These are phyloP conservation scores for fruit fly (Drosophila melanogaster) DNA, from an alignment of 1,140 invertebrate species.

Conservation along the genomic window DNA sequence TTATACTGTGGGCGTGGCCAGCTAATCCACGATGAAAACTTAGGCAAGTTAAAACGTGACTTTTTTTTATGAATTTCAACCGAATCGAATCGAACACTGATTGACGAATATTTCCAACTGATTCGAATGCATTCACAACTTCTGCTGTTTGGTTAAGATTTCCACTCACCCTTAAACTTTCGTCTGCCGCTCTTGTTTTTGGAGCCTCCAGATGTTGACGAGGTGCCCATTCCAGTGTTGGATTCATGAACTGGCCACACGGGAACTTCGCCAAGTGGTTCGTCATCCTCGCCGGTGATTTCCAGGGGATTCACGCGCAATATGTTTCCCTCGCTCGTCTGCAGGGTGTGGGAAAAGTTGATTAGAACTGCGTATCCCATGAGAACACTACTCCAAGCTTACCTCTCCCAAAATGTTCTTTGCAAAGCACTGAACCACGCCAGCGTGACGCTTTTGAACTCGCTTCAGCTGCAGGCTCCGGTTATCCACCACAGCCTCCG, in stretches of 20 bases:
- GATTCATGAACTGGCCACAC: conserved; percentile 55
- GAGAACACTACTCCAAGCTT: conserved; percentile 6
- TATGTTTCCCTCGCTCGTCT: conserved; percentile 86
- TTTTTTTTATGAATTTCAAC: neutral
- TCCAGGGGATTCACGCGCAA: conserved; percentile 91
- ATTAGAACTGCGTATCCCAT: neutral
- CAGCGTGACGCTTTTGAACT: conserved; percentile 87
- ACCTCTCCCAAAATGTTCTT: conserved; percentile 91
- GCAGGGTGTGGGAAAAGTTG: neutral
- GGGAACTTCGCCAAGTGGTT: conserved; percentile 73
- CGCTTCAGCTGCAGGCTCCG: conserved; percentile 87
- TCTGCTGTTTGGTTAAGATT: neutral
- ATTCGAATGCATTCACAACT: too few species aligned
- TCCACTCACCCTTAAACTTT: conserved; percentile 84
- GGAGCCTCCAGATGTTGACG: conserved; percentile 55
- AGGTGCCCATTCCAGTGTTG: conserved; percentile 12
- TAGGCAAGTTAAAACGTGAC: neutral
- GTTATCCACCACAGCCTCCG: conserved; percentile 85
- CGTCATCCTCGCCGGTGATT: conserved; percentile 86
- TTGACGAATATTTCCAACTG: too few species aligned
- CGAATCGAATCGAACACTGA: neutral
- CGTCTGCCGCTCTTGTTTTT: conserved; percentile 84
- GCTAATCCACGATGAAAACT: conserved; percentile 32
- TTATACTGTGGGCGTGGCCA: conserved; percentile 28
- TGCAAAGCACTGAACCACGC: conserved; percentile 95